Conservation (phyloP, 2,888 invertebrate genomes). For the Drosophila tanythrix region DNA sequence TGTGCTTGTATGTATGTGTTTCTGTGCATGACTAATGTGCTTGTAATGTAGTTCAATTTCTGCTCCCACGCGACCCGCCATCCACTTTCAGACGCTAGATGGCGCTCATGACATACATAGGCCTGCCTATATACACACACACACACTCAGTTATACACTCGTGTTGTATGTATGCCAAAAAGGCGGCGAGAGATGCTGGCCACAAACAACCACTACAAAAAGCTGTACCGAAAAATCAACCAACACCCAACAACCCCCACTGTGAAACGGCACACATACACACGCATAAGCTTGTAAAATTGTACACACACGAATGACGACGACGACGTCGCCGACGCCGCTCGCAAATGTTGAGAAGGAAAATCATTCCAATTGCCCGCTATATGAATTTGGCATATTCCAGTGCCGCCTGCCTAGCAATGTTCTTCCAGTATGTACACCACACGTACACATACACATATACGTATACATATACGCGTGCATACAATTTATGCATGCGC, state of each 20-base stretch:
- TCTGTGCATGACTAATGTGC: constrained; percentile 60
- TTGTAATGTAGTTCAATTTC: constrained; percentile 72
- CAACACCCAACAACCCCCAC: constrained; percentile 76
- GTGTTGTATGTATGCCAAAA: constrained; percentile 58
- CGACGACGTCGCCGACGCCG: constrained; percentile 11
- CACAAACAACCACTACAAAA: constrained; percentile 67
- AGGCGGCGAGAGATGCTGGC: constrained; percentile 43
- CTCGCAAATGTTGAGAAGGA: constrained; percentile 40
- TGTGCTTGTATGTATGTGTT: constrained; percentile 19
- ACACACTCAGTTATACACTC: neutral
- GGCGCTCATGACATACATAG: constrained; percentile 78
- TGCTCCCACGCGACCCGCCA: constrained; percentile 54
- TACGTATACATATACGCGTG: constrained; percentile 9
- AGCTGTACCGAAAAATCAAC: constrained; percentile 72
- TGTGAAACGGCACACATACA: constrained; percentile 31
- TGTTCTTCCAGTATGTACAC: constrained; percentile 62
- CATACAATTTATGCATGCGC: constrained; percentile 28
- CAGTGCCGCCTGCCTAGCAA: constrained; percentile 44
- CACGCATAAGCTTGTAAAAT: constrained; percentile 46
- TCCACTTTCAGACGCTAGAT: constrained; percentile 60
- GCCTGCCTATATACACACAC: constrained; percentile 36
- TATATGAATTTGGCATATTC: constrained; percentile 75
- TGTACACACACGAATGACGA: constrained; percentile 45
- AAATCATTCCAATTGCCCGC: constrained; percentile 71
- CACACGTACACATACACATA: constrained; percentile 13